Base-by-base conservation (phyloP, 2,888 invertebrate genomes). In the Allacma fusca region DNA sequence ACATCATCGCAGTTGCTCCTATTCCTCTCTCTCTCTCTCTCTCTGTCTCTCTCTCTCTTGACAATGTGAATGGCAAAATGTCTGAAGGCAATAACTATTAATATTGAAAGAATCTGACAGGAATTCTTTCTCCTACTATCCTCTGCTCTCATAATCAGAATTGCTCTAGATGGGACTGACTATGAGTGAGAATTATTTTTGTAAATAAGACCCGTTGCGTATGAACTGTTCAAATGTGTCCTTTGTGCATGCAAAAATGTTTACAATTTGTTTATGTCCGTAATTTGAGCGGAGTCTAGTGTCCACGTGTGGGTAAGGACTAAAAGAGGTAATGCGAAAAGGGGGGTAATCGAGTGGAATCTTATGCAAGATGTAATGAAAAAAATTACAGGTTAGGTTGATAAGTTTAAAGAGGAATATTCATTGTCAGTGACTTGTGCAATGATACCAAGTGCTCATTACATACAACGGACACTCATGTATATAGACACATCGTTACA, bases 301-400 rank as follows among this genome's bases (percentile, higher is more conserved):
- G 50, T 50, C 50, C 50, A 50, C 50, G 50, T 50, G 50, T n/a
- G 50, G 50, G 16, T 16, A 12, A 2, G 50, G 16, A 50, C 50
- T 50, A 50, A 5, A 50, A 50, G 50, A 50, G 19, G n/a, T 5
- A 50, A 50, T n/a, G 9, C 5, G 34, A 50, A 19, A 50, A 50
- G 2, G 50, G 50, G 50, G 50, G 2, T 50, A 50, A 50, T 50
- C 50, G 50, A 50, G 50, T 34, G 19, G n/a, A 50, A 50, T 50
- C 50, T 50, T 50, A 50, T 50, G 50, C 50, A 50, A 50, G 50
- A 50, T 50, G 50, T 19, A 50, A 50, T 50, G 50, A 50, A 50
- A 50, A 5, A 50, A 50, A 50, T 50, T 50, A n/a, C 50, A 50
- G 50, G 50, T 13, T 50, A 50, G 50, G 7, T 50, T 50, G 50